Base-by-base conservation (phyloP, 2,113 vertebrate species). In the Gorsachius goisagi region DNA sequence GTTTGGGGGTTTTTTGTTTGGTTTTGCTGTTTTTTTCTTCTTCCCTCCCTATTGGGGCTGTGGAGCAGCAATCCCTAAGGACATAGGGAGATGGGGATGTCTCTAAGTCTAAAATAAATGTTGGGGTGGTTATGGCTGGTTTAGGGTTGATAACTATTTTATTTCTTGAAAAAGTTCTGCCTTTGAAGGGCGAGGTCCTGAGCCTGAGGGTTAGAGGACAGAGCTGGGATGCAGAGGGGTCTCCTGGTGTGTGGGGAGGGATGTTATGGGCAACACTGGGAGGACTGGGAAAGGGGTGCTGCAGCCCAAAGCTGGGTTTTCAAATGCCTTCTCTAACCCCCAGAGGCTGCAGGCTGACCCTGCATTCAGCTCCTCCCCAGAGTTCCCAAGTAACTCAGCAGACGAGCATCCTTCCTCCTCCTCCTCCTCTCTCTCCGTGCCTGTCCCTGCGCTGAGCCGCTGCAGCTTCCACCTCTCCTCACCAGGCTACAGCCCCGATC, bases 401-500 rank as follows among this genome's bases (percentile, higher is more conserved):
- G 66, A 60, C 0, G 49, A 95, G 22, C 39, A 20, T 22, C 37
- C 33, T 62, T 44, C 41, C 41, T 44, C 41, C 41, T 44, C 41
- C 22, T 85, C 91, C 32, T 92, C 90, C 55, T 91, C 77, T 9
- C 75, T 90, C 27, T 93, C 11, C 0, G 45, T 52, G 37, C 58
- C 74, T 37, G 32, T 15, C 27, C 53, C 33, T 27, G 24, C 5
- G 4, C n/a, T 49, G 23, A 64, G 93, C 33, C 1, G 24, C 53
- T 72, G 85, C 87, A 93, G 91, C 82, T 95, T 94, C 27, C 90
- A 69, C 17, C 45, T 97, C 44, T 93, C 95, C 56, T 94, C 22
- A 0, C 56, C 83, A 35, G 44, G 49, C 35, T 45, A 56, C 58
- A 92, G 94, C 85, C 92, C 67, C 0, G 37, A 93, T 17, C 56